A percentile compares a stretch with the other conserved stretches of the same genome.
Conservation (phyloP, 2,797 vertebrate genomes). For the Chelonia mydas region DNA sequence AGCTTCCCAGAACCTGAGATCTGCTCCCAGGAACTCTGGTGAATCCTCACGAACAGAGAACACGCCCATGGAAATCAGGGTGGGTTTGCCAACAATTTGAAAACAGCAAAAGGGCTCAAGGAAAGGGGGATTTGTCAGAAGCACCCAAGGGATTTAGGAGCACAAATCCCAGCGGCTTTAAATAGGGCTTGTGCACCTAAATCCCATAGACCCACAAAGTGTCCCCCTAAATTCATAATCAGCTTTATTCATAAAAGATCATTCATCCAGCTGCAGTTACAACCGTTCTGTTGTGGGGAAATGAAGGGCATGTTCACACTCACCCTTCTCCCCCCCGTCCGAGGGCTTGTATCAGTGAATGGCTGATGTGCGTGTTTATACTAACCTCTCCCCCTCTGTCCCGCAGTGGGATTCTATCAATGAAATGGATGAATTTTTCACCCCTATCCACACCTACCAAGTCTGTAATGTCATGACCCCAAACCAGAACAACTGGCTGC, state of each 20-base stretch:
- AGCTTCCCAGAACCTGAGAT: background rate
- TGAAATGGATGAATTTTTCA: slow-evolving; percentile 98
- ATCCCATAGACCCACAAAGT: background rate
- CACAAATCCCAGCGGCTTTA: background rate
- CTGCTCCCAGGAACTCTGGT: background rate
- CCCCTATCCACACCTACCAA: slow-evolving; percentile 97
- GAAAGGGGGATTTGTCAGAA: background rate
- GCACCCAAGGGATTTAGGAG: background rate
- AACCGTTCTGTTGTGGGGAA: background rate
- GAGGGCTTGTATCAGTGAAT: rapidly evolving
- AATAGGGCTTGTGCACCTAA: background rate
- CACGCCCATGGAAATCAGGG: background rate
- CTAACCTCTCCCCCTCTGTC: slow-evolving; percentile 10
- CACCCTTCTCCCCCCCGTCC: rapidly evolving
- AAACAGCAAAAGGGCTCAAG: background rate
- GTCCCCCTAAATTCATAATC: background rate
- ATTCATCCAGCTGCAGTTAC: background rate
- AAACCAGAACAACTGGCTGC: slow-evolving; percentile 98
- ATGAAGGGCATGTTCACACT: background rate
- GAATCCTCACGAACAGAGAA: background rate
- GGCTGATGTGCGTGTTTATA: background rate
- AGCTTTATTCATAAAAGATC: background rate
- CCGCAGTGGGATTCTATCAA: slow-evolving; percentile 97
- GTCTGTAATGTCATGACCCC: slow-evolving; percentile 98
- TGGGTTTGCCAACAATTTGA: background rate